These are phyloP conservation scores for Sterrhoptilus dennistouni DNA, from an alignment of 2,113 vertebrate species.

Conservation along the genomic window DNA sequence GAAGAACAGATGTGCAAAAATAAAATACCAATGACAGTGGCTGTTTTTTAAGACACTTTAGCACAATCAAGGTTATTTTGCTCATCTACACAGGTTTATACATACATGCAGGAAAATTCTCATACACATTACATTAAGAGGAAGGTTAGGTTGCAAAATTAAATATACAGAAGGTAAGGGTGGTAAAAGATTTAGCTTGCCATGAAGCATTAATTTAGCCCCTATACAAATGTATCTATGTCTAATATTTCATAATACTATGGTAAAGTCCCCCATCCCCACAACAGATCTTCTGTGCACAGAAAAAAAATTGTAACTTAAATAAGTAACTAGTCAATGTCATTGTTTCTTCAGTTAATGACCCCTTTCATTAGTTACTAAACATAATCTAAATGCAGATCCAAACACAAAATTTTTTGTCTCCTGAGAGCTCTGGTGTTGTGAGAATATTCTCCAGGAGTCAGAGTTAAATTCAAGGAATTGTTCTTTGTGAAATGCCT, in stretches of 20 bases:
- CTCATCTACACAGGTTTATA: background rate
- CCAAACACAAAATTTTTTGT: background rate
- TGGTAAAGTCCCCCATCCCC: background rate
- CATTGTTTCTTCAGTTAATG: background rate
- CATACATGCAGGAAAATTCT: background rate
- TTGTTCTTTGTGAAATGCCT: background rate
- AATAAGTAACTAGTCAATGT: background rate
- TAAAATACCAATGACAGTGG: background rate
- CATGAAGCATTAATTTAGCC: background rate
- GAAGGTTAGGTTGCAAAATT: background rate
- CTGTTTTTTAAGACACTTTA: background rate
- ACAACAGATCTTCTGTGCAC: background rate
- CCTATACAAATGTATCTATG: background rate
- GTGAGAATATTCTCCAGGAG: background rate
- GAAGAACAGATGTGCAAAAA: background rate
- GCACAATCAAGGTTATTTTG: background rate
- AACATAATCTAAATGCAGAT: background rate
- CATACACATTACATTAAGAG: background rate
- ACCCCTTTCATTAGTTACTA: background rate
- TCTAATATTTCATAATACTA: background rate
- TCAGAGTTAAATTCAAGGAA: background rate
- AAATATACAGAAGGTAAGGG: background rate
- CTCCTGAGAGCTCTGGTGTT: background rate
- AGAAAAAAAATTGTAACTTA: background rate
- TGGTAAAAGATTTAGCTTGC: background rate